phyloP scores from a whole-genome alignment of 2,113 vertebrate species.

The Agelaius phoeniceus region DNA sequence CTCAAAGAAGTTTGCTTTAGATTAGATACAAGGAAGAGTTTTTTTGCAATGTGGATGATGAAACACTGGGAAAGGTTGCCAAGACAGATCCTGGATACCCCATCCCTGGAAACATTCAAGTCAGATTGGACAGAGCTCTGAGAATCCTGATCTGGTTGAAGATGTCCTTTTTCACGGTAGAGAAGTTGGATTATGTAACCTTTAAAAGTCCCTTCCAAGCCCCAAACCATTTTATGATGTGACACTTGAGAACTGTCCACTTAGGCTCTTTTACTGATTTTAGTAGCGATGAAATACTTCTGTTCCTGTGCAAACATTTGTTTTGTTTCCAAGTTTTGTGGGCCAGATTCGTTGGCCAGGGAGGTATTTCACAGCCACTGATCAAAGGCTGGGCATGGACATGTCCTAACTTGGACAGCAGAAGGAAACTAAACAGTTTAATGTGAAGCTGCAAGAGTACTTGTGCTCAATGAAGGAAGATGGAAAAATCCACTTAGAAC shows the following conservation, averaged over 20 bases:
- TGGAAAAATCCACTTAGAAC: neutral
- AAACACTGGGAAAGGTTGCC: neutral
- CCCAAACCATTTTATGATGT: neutral
- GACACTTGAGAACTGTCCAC: neutral
- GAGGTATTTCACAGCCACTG: neutral
- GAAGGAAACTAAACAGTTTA: neutral
- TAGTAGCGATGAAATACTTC: neutral
- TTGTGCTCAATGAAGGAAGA: neutral
- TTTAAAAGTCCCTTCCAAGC: neutral
- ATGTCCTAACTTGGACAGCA: neutral
- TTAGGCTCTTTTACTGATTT: neutral
- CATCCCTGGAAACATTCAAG: neutral
- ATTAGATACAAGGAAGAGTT: neutral
- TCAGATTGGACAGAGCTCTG: neutral
- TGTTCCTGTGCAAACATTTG: neutral
- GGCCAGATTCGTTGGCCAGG: neutral
- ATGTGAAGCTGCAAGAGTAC: neutral
- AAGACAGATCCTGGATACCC: neutral
- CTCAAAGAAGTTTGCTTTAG: neutral
- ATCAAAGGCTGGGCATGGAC: neutral
- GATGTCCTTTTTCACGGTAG: neutral
- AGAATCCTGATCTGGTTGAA: neutral
- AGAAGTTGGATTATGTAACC: neutral
- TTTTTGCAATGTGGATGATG: neutral
- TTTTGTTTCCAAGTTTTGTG: neutral